These are phyloP conservation scores for Pharmacophagus antenor DNA, from an alignment of 2,888 invertebrate genomes.

Conservation along the genomic window DNA sequence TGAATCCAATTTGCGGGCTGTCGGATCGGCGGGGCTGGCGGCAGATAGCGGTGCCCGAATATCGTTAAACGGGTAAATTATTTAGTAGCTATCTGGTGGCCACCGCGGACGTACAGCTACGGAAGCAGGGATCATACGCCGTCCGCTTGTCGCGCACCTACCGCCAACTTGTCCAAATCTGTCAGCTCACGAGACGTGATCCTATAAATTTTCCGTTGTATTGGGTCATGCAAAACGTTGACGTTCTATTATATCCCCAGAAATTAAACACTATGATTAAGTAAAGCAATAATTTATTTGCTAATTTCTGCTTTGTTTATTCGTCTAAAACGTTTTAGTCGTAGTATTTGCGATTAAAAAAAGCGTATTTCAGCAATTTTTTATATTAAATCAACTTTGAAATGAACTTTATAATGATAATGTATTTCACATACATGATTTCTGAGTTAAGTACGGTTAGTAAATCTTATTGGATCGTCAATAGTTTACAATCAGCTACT, in stretches of 20 bases:
- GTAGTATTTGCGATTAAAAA: no score
- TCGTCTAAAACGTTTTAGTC: no score
- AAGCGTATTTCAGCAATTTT: no score
- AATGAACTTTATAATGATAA: no score
- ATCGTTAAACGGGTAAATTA: slow-evolving; percentile 80
- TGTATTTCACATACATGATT: no score
- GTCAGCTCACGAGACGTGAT: slow-evolving; percentile 38
- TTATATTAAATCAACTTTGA: no score
- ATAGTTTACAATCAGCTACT: no score
- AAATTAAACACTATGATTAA: no score
- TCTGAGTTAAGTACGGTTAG: no score
- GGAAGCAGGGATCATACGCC: slow-evolving; percentile 46
- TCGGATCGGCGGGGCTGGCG: slow-evolving; percentile 65
- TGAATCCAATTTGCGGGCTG: slow-evolving; percentile 80
- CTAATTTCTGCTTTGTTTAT: no score
- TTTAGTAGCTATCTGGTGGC: slow-evolving; percentile 73
- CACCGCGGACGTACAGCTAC: slow-evolving; percentile 37
- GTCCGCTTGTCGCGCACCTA: slow-evolving; percentile 37
- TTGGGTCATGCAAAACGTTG: not conserved
- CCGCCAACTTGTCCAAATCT: slow-evolving; percentile 34
- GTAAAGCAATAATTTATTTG: no score
- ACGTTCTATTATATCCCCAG: not conserved
- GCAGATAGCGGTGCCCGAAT: slow-evolving; percentile 70
- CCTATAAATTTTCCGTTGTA: slow-evolving; percentile 20
- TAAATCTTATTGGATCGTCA: no score